A percentile compares a stretch with the other conserved stretches of the same genome.
phyloP scores from a whole-genome alignment of 2,797 vertebrate species.

The Hippopotamyrus pictus region DNA sequence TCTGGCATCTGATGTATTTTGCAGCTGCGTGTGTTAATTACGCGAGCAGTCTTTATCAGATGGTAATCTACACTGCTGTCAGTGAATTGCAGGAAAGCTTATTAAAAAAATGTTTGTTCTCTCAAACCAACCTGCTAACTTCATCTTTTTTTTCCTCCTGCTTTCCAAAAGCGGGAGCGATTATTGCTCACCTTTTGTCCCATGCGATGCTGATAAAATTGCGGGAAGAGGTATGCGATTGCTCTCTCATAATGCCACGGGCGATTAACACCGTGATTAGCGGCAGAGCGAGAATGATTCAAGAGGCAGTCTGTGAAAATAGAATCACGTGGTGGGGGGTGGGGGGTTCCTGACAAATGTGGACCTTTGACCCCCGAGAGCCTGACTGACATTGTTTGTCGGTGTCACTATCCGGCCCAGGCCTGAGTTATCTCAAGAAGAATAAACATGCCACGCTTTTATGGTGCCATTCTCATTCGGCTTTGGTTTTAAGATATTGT shows the following conservation, averaged over 20 bases:
- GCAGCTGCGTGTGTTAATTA: conserved; percentile 39
- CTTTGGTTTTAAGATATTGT: background rate
- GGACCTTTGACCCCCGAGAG: background rate
- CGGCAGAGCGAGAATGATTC: background rate
- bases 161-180: background rate
- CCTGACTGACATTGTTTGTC: background rate
- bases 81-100: conserved; percentile 51
- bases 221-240: background rate
- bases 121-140: conserved; percentile 4
- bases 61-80: conserved; percentile 39
- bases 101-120: conserved; percentile 42
- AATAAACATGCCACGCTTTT: background rate
- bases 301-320: background rate
- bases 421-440: background rate
- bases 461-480: background rate
- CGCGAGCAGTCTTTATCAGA: conserved; percentile 41
- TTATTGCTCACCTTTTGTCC: background rate
- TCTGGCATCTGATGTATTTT: background rate
- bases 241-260: background rate
- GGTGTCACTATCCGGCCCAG: background rate
- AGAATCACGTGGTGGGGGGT: background rate
- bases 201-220: background rate
- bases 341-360: background rate
- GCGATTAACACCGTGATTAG: conserved; percentile 6
- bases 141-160: background rate